Evolutionary conservation across 2,888 invertebrate genomes (phyloP), one percentile per base, ranked within the genome.

Genomic region (Branchellion lobata): DNA sequence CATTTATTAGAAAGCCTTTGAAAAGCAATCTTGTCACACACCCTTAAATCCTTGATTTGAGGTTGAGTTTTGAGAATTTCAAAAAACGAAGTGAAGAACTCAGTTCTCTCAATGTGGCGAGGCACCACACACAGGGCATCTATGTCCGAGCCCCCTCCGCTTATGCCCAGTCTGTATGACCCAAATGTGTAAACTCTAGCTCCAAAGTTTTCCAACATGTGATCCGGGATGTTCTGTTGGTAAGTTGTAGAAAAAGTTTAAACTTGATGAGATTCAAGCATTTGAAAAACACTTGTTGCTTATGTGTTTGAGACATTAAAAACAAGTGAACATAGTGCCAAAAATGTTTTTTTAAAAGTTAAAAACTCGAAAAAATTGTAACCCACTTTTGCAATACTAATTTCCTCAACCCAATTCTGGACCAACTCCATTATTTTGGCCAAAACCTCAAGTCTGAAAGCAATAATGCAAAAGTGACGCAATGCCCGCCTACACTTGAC

Each of bases 121-220:
- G 99, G 99, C 34, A 95, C 97, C 31, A 99, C 97, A 89, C 97
- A 97, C 34, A 99, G 88, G 0, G 98, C 97, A 90, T 99, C 99
- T 85, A 99, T 99, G 90, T 99, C 99, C 82, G 98, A 98, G 51
- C 98, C 98, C 86, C 53, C n/a, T 85, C 95, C 95, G 87, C 97
- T 97, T 8, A 98, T 98, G 84, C 99, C 91, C 27, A 91, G 90
- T 76, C 90, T 87, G 87, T 98, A 99, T 79, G 98, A 98, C 71
- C 99, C 99, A 88, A 99, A 99, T n/a, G 98, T 99, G 86, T 95
- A 99, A 81, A 99, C 95, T 89, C 97, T 97, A 1, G 99, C 99
- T 31, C 98, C 97, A 80, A 97, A 93, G 36, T 86, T 86, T 76
- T 95, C 94, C 0, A 95, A 94, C 0, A 94, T 92, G 84, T 91